Evolutionary conservation across 2,888 invertebrate species (phyloP), one percentile per base, ranked within the genome.

Genomic region (Sarcophaga subvicina): DNA sequence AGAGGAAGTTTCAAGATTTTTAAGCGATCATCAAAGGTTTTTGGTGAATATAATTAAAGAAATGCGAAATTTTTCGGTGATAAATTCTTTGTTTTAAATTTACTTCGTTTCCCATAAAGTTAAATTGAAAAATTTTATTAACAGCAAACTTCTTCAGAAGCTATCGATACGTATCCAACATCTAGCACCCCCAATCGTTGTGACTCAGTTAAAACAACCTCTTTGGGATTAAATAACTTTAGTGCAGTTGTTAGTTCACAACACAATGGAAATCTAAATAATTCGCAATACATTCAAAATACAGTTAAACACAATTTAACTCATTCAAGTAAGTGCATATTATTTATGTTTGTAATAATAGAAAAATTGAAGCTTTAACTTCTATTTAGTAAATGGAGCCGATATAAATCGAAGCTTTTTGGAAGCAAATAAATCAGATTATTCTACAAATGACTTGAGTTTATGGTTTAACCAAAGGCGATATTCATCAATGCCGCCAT

Each of bases 391-490:
- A 20, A 91, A 93, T 87, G 93, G 93, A 14, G 93, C 93, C 45
- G 93, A 93, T 37, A 86, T 93, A 17, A 93, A 93, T 89, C 92
- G 92, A 79, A 93, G 91, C 79, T 93, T 92, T 83, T 89, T 93
- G 88, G 93, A 93, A 77, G 93, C 93, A 5, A 93, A 93, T 83
- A 93, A 93, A 86, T 93, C 93, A 10, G 93, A 93, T 86, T 93
- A 91, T 71, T 93, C 93, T 0, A 86, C 93, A 8, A 91, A 91
- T 25, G 93, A 93, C 83, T 83, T 93, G 10, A 93, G 93, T 85
- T 88, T 91, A 27, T 93, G 92, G 92, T 93, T 93, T 80, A 91
- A 92, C 89, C 91, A 92, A 70, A 90, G 89, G 78, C 89, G 89
- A 73, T 85, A 88, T 4, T 85, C 88, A 8, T 83, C 88, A 25